phyloP scores from a whole-genome alignment of 2,888 invertebrate species.

The Nasonia oneida region DNA sequence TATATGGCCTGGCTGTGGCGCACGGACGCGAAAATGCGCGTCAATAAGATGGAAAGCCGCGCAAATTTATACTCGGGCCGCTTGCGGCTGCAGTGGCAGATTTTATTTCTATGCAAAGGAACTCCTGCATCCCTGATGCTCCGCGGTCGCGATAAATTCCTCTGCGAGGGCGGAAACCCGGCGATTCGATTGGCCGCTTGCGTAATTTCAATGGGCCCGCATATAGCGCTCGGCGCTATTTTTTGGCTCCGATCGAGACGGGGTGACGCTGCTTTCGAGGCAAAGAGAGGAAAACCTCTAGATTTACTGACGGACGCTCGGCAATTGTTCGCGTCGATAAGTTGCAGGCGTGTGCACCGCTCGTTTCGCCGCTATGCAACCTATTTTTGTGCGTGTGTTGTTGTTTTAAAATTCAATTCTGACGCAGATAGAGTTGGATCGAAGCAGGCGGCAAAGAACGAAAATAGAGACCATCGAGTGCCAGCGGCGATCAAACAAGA shows the following conservation, averaged over 20 bases:
- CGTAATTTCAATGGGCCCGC: constrained; percentile 54
- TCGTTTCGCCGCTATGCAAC: background rate
- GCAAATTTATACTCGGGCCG: constrained; percentile 43
- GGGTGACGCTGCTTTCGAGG: constrained; percentile 29
- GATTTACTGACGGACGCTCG: constrained; percentile 49
- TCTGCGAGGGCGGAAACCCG: constrained; percentile 34
- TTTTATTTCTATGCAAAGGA: constrained; percentile 64
- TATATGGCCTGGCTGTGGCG: too few relatives aligned
- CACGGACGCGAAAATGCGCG: background rate
- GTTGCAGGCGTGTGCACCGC: background rate
- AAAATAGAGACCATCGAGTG: too few relatives aligned
- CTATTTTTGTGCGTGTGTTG: background rate
- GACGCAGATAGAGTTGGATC: too few relatives aligned
- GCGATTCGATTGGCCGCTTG: constrained; percentile 52
- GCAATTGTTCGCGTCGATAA: constrained; percentile 39
- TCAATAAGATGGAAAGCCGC: constrained; percentile 27
- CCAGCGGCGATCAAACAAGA: background rate
- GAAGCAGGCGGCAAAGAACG: too few relatives aligned
- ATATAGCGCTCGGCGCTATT: background rate
- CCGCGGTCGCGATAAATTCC: constrained; percentile 48
- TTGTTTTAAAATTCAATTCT: background rate
- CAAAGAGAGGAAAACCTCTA: background rate
- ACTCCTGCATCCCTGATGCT: background rate
- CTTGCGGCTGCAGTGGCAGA: constrained; percentile 9
- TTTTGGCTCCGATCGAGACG: constrained; percentile 47